Evolutionary conservation across 2,797 vertebrate species (phyloP).

Genomic region (Cyclura pinguis): DNA sequence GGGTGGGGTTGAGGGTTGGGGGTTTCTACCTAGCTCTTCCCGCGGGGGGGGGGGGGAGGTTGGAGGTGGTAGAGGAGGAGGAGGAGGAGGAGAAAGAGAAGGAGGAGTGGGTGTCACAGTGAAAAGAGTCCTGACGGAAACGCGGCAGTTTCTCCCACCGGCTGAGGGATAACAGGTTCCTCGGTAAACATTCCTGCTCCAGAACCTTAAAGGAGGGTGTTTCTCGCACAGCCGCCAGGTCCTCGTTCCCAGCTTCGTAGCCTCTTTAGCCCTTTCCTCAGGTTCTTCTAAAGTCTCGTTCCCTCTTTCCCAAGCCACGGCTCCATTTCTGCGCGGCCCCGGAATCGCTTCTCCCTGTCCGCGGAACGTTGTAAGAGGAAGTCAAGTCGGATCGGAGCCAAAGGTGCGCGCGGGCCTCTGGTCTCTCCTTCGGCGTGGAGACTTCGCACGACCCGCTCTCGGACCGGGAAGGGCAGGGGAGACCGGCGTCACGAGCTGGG

Average conservation of each 20-base stretch:
- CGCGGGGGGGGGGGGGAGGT: neutral
- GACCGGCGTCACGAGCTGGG: too few relatives aligned
- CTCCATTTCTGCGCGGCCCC: neutral
- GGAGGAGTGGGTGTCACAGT: constrained; percentile 28
- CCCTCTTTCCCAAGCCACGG: accelerated
- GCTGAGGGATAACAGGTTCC: constrained; percentile 26
- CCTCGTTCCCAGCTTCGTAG: too few relatives aligned
- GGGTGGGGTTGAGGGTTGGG: neutral
- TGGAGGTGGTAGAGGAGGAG: constrained; percentile 3
- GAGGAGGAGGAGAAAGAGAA: constrained; percentile 26
- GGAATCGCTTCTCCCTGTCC: neutral
- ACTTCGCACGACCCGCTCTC: neutral
- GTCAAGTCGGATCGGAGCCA: too few relatives aligned
- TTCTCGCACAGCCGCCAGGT: neutral
- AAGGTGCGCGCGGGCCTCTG: too few relatives aligned
- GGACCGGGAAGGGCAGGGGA: too few relatives aligned
- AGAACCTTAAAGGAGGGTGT: too few relatives aligned
- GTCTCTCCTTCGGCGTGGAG: neutral
- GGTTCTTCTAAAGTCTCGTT: too few relatives aligned
- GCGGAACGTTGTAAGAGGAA: neutral
- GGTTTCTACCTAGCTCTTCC: constrained; percentile 15
- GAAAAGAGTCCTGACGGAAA: constrained; percentile 45
- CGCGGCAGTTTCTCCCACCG: constrained; percentile 21
- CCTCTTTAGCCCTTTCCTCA: too few relatives aligned
- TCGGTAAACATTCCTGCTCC: neutral